Conservation (phyloP, 1,140 invertebrate species). For the Globodera rostochiensis region DNA sequence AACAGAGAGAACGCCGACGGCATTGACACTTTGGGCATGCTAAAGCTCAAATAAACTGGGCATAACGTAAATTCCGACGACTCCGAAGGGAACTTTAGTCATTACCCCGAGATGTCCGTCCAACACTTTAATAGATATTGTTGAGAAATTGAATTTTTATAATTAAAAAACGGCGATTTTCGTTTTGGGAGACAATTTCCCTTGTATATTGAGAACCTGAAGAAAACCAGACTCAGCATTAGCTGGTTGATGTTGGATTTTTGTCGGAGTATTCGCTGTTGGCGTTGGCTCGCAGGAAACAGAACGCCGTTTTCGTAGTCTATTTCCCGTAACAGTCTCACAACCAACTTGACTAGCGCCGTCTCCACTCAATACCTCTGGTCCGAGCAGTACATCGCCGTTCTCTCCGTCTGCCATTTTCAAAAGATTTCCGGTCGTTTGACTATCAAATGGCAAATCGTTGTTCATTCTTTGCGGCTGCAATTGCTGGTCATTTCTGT, state of each 20-base stretch:
- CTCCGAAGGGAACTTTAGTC: too few relatives aligned
- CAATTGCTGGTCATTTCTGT: not conserved
- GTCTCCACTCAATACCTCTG: not conserved
- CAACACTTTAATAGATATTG: too few relatives aligned
- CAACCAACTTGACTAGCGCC: not conserved
- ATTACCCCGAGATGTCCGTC: too few relatives aligned
- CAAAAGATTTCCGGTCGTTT: not conserved
- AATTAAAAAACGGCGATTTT: not conserved
- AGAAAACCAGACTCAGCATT: not conserved
- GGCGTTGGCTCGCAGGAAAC: conserved; percentile 19
- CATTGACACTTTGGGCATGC: conserved; percentile 9
- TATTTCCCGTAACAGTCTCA: not conserved
- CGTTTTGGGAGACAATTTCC: not conserved
- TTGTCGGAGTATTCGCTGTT: not conserved
- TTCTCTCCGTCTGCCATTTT: not conserved
- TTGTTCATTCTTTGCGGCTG: not conserved
- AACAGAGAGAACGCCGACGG: not conserved
- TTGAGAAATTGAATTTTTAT: not conserved
- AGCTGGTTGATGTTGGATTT: not conserved
- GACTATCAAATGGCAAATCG: not conserved
- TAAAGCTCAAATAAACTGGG: not conserved
- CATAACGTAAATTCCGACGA: not conserved
- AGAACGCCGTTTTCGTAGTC: conserved; percentile 13
- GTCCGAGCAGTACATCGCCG: not conserved
- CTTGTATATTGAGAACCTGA: not conserved